Conservation (phyloP, 2,888 invertebrate species). For the Anthophora plumipes region DNA sequence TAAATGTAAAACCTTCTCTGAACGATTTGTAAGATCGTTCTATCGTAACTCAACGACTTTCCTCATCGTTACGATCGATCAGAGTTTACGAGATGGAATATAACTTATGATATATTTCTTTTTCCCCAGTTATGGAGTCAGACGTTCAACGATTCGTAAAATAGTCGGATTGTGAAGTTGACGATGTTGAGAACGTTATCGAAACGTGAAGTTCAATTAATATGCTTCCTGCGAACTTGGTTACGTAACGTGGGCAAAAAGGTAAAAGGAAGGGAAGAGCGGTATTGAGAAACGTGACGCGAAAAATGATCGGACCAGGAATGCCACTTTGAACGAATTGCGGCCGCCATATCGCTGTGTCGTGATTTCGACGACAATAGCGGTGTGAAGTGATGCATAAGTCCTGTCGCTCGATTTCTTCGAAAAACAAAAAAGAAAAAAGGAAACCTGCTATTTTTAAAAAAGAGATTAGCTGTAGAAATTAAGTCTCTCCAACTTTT, state of each 20-base stretch:
- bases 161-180: neutral
- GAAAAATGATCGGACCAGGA: constrained; percentile 3
- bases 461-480: too few species aligned
- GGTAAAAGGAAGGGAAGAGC: neutral
- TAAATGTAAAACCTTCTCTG: neutral
- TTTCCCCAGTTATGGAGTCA: too few species aligned
- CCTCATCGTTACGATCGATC: too few species aligned
- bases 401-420: neutral
- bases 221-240: neutral
- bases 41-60: neutral
- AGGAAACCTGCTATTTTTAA: too few species aligned
- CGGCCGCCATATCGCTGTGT: neutral
- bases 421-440: neutral
- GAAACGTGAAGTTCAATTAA: constrained; percentile 10
- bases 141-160: neutral
- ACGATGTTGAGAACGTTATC: neutral
- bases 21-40: neutral
- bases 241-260: neutral
- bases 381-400: neutral
- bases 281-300: neutral
- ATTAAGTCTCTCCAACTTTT: too few species aligned
- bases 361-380: neutral
- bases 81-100: too few species aligned
- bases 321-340: constrained; percentile 1
- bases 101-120: too few species aligned